Conservation (phyloP, 2,797 vertebrate species). For the Rhodeus uyekii region DNA sequence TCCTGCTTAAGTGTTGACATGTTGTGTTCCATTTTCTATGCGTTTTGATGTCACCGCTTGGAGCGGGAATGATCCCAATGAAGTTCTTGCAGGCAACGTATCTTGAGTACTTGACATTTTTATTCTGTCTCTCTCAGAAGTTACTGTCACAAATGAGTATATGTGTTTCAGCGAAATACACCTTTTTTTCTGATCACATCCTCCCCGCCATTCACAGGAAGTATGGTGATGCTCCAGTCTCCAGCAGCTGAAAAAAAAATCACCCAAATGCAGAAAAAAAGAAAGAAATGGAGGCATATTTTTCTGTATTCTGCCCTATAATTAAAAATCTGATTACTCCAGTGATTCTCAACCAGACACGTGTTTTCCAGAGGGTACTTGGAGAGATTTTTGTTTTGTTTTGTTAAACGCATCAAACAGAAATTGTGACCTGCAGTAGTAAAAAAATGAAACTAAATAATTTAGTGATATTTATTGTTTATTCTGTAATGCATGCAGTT, state of each 20-base stretch:
- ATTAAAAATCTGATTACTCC: constrained; percentile 56
- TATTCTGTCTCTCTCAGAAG: constrained; percentile 40
- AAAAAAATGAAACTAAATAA: neutral
- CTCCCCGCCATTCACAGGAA: neutral
- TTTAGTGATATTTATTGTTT: neutral
- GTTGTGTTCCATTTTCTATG: constrained; percentile 35
- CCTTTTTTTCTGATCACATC: constrained; percentile 25
- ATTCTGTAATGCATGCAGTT: neutral
- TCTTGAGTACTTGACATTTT: constrained; percentile 49
- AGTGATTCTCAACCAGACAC: constrained; percentile 11
- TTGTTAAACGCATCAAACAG: neutral
- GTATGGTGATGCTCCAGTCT: constrained; percentile 9
- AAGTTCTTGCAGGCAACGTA: constrained; percentile 32
- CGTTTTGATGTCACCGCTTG: constrained; percentile 37
- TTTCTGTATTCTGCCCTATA: constrained; percentile 45
- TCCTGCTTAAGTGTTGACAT: constrained; percentile 38
- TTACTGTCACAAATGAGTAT: constrained; percentile 42
- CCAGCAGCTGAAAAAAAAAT: constrained; percentile 50
- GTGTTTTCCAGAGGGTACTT: constrained; percentile 37
- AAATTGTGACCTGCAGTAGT: neutral
- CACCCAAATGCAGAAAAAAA: neutral
- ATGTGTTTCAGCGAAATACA: constrained; percentile 24
- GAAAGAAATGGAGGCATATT: neutral
- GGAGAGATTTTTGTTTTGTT: neutral
- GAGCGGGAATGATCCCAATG: constrained; percentile 25